These are phyloP conservation scores for Platichthys stellatus DNA, from an alignment of 2,113 vertebrate species.

Conservation along the genomic window DNA sequence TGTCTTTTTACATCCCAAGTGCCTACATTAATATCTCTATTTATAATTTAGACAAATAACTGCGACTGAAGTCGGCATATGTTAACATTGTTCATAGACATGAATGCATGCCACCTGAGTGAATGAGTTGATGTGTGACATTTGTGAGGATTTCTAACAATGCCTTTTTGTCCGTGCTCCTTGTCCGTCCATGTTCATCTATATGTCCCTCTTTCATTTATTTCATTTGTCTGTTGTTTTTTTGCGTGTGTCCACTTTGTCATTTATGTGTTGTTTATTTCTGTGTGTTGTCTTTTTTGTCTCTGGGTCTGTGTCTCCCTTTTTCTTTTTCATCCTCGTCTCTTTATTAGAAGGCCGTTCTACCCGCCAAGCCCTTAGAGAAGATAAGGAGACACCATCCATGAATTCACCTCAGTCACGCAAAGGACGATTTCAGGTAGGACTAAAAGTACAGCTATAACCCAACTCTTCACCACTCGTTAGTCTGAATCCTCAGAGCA, in stretches of 20 bases:
- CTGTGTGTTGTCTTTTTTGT: slow-evolving; percentile 59
- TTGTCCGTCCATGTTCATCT: slow-evolving; percentile 61
- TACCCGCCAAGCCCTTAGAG: slow-evolving; percentile 61
- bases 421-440: slow-evolving; percentile 81
- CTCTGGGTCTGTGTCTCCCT: slow-evolving; percentile 55
- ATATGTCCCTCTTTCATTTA: slow-evolving; percentile 36
- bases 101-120: slow-evolving; percentile 61
- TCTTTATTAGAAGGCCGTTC: slow-evolving; percentile 73
- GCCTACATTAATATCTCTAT: slow-evolving; percentile 17
- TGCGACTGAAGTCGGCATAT: slow-evolving; percentile 15
- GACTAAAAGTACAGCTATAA: background rate
- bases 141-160: slow-evolving; percentile 60
- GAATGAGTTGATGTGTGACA: slow-evolving; percentile 36
- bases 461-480: background rate
- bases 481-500: background rate
- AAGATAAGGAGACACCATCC: slow-evolving; percentile 57
- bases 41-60: slow-evolving; percentile 25
- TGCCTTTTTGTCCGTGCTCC: slow-evolving; percentile 61
- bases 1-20: slow-evolving; percentile 29
- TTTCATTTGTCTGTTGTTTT: slow-evolving; percentile 46
- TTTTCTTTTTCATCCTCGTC: slow-evolving; percentile 59
- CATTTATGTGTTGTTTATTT: slow-evolving; percentile 45
- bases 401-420: slow-evolving; percentile 59
- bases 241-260: slow-evolving; percentile 31
- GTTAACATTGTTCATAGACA: slow-evolving; percentile 45